A percentile compares a stretch with the other conserved stretches of the same genome.
Evolutionary conservation across 2,113 vertebrate species (phyloP).

Genomic region (Girardinichthys multiradiatus): DNA sequence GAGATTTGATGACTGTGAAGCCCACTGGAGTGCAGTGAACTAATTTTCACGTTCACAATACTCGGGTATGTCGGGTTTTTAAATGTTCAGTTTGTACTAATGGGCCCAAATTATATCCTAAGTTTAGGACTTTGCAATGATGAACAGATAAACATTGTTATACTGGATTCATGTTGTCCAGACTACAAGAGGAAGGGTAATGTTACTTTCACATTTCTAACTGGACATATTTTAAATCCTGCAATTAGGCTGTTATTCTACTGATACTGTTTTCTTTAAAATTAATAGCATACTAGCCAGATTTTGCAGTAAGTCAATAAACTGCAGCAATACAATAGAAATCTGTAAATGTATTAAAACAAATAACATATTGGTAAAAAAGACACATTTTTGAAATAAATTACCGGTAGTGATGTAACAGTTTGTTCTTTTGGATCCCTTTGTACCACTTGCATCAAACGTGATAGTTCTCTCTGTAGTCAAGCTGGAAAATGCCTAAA

Average conservation of each 20-base stretch:
- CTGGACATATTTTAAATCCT: constrained; percentile 11
- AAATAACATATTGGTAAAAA: constrained; percentile 3
- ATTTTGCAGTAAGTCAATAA: not conserved
- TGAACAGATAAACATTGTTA: constrained; percentile 19
- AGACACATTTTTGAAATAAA: not conserved
- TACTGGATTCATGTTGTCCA: not conserved
- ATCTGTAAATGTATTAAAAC: not conserved
- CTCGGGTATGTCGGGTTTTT: no score
- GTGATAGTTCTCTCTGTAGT: not conserved
- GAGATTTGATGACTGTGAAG: no score
- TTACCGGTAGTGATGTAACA: not conserved
- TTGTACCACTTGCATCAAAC: constrained; percentile 15
- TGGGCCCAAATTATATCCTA: not conserved
- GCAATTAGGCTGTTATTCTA: constrained; percentile 32
- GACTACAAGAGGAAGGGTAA: not conserved
- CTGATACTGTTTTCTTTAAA: constrained; percentile 1
- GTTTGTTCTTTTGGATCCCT: constrained; percentile 30
- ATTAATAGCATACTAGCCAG: not conserved
- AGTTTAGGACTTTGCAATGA: constrained; percentile 10
- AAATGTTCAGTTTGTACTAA: no score
- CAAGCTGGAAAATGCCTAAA: constrained; percentile 36
- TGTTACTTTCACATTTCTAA: constrained; percentile 36
- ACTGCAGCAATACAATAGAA: constrained; percentile 1
- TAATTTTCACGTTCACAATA: no score
- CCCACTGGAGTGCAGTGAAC: no score